Conservation (phyloP, 1,140 invertebrate genomes). For the Planococcus citri region DNA sequence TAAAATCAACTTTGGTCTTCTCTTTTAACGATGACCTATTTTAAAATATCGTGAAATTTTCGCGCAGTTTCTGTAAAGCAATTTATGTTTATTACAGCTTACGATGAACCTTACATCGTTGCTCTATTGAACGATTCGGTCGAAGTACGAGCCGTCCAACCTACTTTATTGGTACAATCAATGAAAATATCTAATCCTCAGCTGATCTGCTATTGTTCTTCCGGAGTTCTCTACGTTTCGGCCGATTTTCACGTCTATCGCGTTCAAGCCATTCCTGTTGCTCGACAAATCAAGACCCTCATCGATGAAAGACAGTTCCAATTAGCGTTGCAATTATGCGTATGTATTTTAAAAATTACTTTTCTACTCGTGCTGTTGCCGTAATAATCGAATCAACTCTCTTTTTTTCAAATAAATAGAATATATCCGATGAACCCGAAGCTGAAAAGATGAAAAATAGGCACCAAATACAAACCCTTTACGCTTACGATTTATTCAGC, state of each 20-base stretch:
- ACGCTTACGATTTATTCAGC: slow-evolving; percentile 81
- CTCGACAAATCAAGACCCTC: slow-evolving; percentile 66
- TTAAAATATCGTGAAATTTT: too few relatives aligned
- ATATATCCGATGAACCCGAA: slow-evolving; percentile 65
- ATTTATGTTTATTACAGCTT: slow-evolving; percentile 45
- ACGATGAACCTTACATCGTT: slow-evolving; percentile 82
- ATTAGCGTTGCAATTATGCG: slow-evolving; percentile 82
- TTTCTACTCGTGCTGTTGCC: background rate
- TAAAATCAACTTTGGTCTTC: too few relatives aligned
- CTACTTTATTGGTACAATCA: slow-evolving; percentile 58
- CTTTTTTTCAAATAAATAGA: slow-evolving; percentile 41
- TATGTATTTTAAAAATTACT: slow-evolving; percentile 35
- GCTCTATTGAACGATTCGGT: slow-evolving; percentile 67
- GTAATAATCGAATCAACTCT: too few relatives aligned
- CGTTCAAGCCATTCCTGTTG: slow-evolving; percentile 59
- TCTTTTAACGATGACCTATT: too few relatives aligned
- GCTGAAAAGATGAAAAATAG: slow-evolving; percentile 69
- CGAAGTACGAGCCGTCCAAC: slow-evolving; percentile 63
- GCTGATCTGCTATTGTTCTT: slow-evolving; percentile 49
- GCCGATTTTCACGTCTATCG: slow-evolving; percentile 79
- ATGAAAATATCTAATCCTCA: slow-evolving; percentile 54
- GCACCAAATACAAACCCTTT: slow-evolving; percentile 75
- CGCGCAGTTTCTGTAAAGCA: too few relatives aligned
- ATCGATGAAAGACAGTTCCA: slow-evolving; percentile 84
- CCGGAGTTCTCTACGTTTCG: slow-evolving; percentile 71